These are phyloP conservation scores for Tipula vernalis DNA, from an alignment of 2,888 invertebrate genomes.

Conservation along the genomic window DNA sequence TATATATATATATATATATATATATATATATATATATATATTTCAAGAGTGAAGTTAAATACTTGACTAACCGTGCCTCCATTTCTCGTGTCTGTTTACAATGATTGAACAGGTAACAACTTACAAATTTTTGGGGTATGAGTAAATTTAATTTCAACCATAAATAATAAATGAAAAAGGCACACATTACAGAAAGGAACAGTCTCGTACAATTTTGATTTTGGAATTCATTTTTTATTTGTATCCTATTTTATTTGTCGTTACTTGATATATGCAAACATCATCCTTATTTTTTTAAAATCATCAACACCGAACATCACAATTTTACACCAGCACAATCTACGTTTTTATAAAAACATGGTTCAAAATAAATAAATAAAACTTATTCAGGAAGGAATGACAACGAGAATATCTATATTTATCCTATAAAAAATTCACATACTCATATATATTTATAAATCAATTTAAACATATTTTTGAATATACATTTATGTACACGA, in stretches of 20 bases:
- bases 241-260: not conserved
- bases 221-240: not conserved
- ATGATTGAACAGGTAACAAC: not conserved
- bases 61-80: not conserved
- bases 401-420: not conserved
- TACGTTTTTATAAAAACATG: not conserved
- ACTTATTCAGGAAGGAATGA: not conserved
- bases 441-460: not conserved
- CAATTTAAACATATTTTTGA: not conserved
- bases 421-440: not conserved
- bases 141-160: not conserved
- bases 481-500: not conserved
- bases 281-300: not conserved
- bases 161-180: not conserved
- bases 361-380: not conserved
- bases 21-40: not conserved
- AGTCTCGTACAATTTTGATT: not conserved
- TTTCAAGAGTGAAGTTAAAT: not conserved
- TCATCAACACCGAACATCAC: not conserved
- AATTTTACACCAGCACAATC: not conserved
- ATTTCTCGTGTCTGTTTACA: not conserved
- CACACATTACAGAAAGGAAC: not conserved
- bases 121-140: not conserved
- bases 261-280: not conserved
- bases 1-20: too few relatives aligned